Evolutionary conservation across 2,113 vertebrate species (phyloP), one percentile per base, ranked within the genome.

Genomic region (Mormyrus lacerda): DNA sequence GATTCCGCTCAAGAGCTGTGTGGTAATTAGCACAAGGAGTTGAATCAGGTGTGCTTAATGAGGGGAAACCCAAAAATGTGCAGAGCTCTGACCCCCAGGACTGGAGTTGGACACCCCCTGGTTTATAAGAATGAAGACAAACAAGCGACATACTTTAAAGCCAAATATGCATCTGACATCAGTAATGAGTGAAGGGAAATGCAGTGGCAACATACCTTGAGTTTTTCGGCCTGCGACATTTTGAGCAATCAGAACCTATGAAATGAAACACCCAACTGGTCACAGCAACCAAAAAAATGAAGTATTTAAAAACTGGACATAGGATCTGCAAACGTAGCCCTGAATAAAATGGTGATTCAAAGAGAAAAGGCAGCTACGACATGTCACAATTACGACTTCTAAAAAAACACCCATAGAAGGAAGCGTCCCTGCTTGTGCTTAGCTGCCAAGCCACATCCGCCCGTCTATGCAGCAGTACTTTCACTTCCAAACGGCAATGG

Each of bases 201-300:
- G n/a, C 31, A 24, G 7, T 53, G 4, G 10, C 5, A 9, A 87
- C 94, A 93, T 91, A 95, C 95, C 95, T 96, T 96, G 55, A 94
- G 91, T 95, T 96, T 96, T 82, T 96, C 96, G 2, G 94, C 94
- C 90, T 96, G 95, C 93, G 96, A 96, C 96, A 82, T 19, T 86
- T 31, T 84, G 27, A 79, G 11, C 19, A 69, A 8, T 86, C 55
- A 90, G 11, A 45, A 79, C 47, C 90, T 91, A 86, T 51, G 21
- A n/a, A 42, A 76, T 47, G 17, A 44, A 85, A 82, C 35, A 61
- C 10, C 10, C 61, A 61, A 8, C 44, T 27, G 35, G 45, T 44
- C 11, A 58, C 3, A 58, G 4, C 10, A 19, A 44, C 21, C 45
- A 42, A 39, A 35, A 53, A 61, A 61, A 61, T 61, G 0, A 27